phyloP scores from a whole-genome alignment of 2,113 vertebrate species.

The Ciconia stormi region DNA sequence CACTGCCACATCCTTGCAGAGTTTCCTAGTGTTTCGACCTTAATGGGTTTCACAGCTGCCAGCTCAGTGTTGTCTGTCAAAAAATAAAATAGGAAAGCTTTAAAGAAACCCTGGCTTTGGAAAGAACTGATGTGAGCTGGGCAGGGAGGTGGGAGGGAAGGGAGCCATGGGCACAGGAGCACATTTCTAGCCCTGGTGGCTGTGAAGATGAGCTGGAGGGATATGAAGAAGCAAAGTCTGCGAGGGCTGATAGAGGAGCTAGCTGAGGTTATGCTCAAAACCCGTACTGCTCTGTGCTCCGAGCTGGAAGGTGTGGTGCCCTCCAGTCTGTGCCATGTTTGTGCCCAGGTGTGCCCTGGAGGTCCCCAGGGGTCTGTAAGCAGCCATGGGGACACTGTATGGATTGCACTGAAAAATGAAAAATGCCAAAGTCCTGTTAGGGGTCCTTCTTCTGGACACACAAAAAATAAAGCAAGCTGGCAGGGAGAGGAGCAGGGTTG shows the following conservation, averaged over 20 bases:
- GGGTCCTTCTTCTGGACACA: neutral
- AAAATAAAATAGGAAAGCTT: constrained; percentile 19
- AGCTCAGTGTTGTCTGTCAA: constrained; percentile 25
- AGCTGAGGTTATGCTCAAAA: neutral
- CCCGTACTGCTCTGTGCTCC: accelerated
- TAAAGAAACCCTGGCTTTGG: neutral
- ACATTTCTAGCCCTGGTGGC: neutral
- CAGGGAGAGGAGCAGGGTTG: neutral
- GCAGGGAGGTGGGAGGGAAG: neutral
- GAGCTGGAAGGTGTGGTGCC: accelerated
- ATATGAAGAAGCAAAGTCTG: neutral
- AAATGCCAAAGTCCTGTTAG: neutral
- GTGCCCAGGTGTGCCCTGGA: neutral
- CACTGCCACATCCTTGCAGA: constrained; percentile 10
- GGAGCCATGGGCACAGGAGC: neutral
- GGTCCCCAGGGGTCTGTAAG: accelerated
- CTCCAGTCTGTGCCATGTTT: neutral
- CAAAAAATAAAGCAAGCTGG: neutral
- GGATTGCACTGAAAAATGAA: neutral
- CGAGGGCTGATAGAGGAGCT: neutral
- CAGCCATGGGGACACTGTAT: accelerated
- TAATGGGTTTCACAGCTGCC: constrained; percentile 70
- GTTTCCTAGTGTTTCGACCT: constrained; percentile 5
- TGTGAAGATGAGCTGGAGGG: neutral
- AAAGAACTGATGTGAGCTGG: neutral